These are phyloP conservation scores for Lucinisca nassula DNA, from an alignment of 2,888 invertebrate genomes.

Conservation along the genomic window DNA sequence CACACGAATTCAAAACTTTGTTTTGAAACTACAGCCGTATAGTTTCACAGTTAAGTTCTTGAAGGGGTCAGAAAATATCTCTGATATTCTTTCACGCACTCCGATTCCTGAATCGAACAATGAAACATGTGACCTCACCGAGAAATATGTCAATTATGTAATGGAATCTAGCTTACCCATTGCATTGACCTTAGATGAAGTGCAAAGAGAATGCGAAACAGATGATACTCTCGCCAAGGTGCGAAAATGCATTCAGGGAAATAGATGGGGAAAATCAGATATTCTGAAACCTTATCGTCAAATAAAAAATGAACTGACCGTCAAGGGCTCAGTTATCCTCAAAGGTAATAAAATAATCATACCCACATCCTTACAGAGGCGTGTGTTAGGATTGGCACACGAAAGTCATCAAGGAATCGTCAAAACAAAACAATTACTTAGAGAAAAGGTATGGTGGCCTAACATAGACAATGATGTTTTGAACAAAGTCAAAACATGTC, in stretches of 20 bases:
- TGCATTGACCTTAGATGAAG: conserved; percentile 16
- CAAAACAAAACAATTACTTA: conserved; percentile 45
- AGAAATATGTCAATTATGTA: conserved; percentile 26
- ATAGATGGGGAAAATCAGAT: conserved; percentile 19
- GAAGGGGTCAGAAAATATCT: neutral
- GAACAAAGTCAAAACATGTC: conserved; percentile 25
- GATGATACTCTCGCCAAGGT: conserved; percentile 9
- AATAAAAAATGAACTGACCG: conserved; percentile 22
- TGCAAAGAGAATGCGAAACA: neutral
- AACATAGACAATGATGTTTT: conserved; percentile 34
- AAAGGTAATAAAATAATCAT: conserved; percentile 29
- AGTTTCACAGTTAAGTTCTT: conserved; percentile 14
- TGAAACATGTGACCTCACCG: conserved; percentile 3
- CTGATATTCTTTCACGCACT: conserved; percentile 16
- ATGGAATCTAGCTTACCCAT: neutral
- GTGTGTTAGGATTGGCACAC: conserved; percentile 37
- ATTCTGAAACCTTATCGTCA: conserved; percentile 13
- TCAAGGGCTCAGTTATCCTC: conserved; percentile 24
- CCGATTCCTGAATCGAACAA: neutral
- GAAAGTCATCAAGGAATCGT: conserved; percentile 52
- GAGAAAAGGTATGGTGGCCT: conserved; percentile 56
- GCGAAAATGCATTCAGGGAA: neutral
- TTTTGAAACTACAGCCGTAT: conserved; percentile 21
- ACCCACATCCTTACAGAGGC: conserved; percentile 4
- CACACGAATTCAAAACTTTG: conserved; percentile 17